Evolutionary conservation across 2,113 vertebrate genomes (phyloP).

Genomic region (Alethe diademata): DNA sequence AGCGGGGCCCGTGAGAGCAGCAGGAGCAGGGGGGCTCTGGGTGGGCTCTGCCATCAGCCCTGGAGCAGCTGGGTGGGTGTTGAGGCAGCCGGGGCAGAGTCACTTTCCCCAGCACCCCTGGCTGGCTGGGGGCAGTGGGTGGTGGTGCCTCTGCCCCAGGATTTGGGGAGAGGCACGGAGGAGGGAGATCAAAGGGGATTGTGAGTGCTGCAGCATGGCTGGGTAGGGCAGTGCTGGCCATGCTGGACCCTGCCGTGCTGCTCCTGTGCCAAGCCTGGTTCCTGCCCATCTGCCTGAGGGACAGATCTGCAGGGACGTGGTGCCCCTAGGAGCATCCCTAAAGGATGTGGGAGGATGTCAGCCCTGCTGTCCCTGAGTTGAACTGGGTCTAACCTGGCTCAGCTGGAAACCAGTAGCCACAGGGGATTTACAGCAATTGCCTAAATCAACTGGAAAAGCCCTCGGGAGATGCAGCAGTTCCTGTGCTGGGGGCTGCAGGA

Average conservation of each 20-base stretch:
- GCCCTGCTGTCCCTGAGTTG: neutral
- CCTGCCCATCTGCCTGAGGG: neutral
- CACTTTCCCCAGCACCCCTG: neutral
- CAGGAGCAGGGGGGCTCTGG: neutral
- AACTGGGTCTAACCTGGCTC: neutral
- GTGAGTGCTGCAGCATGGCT: neutral
- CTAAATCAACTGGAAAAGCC: neutral
- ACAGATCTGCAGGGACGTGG: rapidly evolving
- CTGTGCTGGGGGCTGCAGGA: rapidly evolving
- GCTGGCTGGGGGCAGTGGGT: neutral
- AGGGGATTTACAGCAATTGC: neutral
- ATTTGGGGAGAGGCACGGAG: neutral
- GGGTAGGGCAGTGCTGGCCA: rapidly evolving
- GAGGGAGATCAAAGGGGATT: neutral
- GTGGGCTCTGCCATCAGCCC: rapidly evolving
- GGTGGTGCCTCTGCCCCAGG: neutral
- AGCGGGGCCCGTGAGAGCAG: neutral
- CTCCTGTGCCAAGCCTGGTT: neutral
- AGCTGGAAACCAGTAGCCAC: neutral
- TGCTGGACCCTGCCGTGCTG: rapidly evolving
- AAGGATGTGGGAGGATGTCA: neutral
- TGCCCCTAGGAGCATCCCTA: neutral
- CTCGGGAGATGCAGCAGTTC: neutral
- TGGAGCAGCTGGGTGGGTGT: neutral
- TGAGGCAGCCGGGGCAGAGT: neutral